Evolutionary conservation across 2,113 vertebrate genomes (phyloP).

Genomic region (Choloepus hoffmanni): DNA sequence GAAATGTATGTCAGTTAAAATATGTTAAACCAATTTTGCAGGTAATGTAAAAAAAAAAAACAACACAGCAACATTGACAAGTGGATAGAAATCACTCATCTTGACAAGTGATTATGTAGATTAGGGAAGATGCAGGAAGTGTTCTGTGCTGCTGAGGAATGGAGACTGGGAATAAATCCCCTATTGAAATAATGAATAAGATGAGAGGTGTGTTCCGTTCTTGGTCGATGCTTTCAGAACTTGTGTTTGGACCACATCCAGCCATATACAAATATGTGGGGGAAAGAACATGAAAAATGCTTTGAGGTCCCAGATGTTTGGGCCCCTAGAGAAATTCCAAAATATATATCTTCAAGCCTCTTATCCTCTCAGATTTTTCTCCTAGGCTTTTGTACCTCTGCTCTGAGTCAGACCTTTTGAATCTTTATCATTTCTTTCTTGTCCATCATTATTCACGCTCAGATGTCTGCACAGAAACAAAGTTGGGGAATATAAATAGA

Average conservation of each 20-base stretch:
- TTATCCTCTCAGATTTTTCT: not conserved
- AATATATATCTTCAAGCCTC: not conserved
- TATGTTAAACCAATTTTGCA: slow-evolving; percentile 78
- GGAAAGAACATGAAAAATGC: not conserved
- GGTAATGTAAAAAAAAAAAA: slow-evolving; percentile 66
- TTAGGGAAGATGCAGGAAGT: slow-evolving; percentile 67
- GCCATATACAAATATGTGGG: not conserved
- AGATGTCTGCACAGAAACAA: not conserved
- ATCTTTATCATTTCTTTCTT: slow-evolving; percentile 26
- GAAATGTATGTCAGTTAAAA: slow-evolving; percentile 71
- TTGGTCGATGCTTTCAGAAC: slow-evolving; percentile 66
- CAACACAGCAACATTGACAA: slow-evolving; percentile 70
- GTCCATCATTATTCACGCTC: not conserved
- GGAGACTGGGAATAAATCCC: slow-evolving; percentile 50
- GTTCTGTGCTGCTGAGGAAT: slow-evolving; percentile 46
- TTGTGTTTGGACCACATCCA: not conserved
- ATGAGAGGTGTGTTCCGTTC: slow-evolving; percentile 39
- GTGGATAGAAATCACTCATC: slow-evolving; percentile 78
- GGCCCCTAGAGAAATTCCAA: slow-evolving; percentile 17
- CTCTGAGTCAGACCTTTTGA: not conserved
- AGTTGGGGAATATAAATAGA: not conserved
- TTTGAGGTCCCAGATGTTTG: not conserved
- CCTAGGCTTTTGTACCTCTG: not conserved
- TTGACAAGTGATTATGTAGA: slow-evolving; percentile 81
- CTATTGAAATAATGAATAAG: slow-evolving; percentile 58